Evolutionary conservation across 2,113 vertebrate species (phyloP).

Genomic region (Pelusios castaneus): DNA sequence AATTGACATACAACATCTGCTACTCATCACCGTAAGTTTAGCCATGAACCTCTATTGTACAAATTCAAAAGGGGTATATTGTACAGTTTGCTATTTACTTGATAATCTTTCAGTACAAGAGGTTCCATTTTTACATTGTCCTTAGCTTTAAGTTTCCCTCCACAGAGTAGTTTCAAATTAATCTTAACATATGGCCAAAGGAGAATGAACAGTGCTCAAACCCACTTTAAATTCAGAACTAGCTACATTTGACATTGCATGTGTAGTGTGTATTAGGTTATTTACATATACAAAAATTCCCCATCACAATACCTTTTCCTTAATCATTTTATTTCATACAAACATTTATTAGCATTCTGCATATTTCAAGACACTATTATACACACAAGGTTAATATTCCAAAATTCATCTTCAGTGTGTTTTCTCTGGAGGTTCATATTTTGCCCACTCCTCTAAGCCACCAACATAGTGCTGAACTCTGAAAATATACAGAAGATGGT

Average conservation of each 20-base stretch:
- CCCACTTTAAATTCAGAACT: background rate
- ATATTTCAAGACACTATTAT: background rate
- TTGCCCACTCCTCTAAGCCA: conserved; percentile 92
- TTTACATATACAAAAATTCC: background rate
- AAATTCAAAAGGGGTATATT: too few species aligned
- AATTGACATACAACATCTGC: background rate
- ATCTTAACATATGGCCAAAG: background rate
- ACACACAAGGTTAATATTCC: background rate
- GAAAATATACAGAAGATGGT: conserved; percentile 54
- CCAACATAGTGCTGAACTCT: conserved; percentile 88
- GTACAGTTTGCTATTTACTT: background rate
- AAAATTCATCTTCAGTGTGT: conserved; percentile 54
- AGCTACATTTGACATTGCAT: background rate
- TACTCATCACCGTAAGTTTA: background rate
- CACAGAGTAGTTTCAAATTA: background rate
- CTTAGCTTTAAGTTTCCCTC: background rate
- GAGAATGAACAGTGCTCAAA: background rate
- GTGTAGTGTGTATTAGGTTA: background rate
- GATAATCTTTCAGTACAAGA: background rate
- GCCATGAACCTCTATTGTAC: background rate
- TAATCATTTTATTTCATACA: background rate
- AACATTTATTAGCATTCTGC: background rate
- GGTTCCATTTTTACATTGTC: background rate
- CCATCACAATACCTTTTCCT: background rate
- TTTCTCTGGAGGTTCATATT: conserved; percentile 78